A percentile compares a stretch with the other conserved stretches of the same genome.
Conservation (phyloP, 2,888 invertebrate genomes). For the Erpobdella octoculata region DNA sequence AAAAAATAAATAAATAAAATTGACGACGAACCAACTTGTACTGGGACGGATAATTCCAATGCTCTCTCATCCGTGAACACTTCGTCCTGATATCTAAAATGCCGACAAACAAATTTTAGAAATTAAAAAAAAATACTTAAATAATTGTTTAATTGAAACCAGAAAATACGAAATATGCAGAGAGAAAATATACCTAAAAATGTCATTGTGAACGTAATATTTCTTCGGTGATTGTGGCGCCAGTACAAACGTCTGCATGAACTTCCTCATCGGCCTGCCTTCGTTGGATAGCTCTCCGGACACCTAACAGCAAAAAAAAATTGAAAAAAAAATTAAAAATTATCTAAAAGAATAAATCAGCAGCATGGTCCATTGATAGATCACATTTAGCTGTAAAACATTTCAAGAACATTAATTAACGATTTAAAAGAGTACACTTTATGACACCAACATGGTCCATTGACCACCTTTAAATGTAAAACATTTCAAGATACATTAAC, state of each 20-base stretch:
- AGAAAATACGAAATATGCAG: neutral
- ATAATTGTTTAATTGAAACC: neutral
- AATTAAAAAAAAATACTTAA: neutral
- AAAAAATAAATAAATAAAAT: too few relatives aligned
- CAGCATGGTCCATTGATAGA: too few relatives aligned
- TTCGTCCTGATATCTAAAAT: slow-evolving; percentile 69
- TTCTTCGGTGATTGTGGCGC: slow-evolving; percentile 89
- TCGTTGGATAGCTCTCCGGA: slow-evolving; percentile 92
- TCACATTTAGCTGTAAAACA: too few relatives aligned
- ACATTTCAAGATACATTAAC: too few relatives aligned
- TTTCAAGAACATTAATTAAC: too few relatives aligned
- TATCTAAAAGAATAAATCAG: too few relatives aligned
- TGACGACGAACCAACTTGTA: too few relatives aligned
- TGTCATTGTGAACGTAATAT: slow-evolving; percentile 97
- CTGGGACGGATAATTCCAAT: too few relatives aligned
- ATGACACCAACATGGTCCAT: too few relatives aligned
- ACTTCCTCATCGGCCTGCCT: slow-evolving; percentile 90
- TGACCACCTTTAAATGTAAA: too few relatives aligned
- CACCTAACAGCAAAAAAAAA: slow-evolving; percentile 64
- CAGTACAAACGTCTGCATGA: slow-evolving; percentile 93
- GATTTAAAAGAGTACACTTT: too few relatives aligned
- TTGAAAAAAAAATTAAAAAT: neutral
- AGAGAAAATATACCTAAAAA: slow-evolving; percentile 70
- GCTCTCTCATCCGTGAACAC: slow-evolving; percentile 60
- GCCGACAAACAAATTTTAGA: neutral